These are phyloP conservation scores for Nebria brevicollis DNA, from an alignment of 2,888 invertebrate species.

Conservation along the genomic window DNA sequence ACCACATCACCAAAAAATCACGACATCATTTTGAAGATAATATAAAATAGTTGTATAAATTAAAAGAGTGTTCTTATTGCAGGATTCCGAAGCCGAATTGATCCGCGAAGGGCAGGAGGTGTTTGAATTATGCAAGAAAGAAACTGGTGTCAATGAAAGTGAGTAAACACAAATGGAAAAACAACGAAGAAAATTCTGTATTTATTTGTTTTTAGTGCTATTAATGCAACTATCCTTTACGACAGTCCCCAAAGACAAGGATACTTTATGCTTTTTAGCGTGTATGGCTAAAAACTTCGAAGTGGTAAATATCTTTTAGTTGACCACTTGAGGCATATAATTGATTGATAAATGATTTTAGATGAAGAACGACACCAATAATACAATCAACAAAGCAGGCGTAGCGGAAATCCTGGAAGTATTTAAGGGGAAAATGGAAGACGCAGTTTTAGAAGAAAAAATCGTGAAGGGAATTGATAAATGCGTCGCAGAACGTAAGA, in stretches of 20 bases:
- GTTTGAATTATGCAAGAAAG: too few relatives aligned
- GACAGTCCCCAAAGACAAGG: neutral
- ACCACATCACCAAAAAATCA: too few relatives aligned
- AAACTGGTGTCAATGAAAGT: too few relatives aligned
- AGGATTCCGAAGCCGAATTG: neutral
- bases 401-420: too few relatives aligned
- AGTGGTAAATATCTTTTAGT: neutral
- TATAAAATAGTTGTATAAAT: neutral
- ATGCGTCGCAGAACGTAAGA: conserved; percentile 7
- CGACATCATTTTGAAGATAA: neutral
- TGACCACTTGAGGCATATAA: neutral
- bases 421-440: neutral
- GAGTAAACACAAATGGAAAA: too few relatives aligned
- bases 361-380: too few relatives aligned
- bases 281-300: conserved; percentile 7
- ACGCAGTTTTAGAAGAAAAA: neutral
- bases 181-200: too few relatives aligned
- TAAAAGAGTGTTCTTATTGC: neutral
- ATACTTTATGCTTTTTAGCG: neutral
- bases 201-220: too few relatives aligned
- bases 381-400: too few relatives aligned
- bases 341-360: neutral
- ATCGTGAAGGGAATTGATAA: neutral
- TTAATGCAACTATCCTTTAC: too few relatives aligned
- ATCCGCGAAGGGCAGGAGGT: neutral